phyloP scores from a whole-genome alignment of 2,888 invertebrate species.

The Alentia gelatinosa region DNA sequence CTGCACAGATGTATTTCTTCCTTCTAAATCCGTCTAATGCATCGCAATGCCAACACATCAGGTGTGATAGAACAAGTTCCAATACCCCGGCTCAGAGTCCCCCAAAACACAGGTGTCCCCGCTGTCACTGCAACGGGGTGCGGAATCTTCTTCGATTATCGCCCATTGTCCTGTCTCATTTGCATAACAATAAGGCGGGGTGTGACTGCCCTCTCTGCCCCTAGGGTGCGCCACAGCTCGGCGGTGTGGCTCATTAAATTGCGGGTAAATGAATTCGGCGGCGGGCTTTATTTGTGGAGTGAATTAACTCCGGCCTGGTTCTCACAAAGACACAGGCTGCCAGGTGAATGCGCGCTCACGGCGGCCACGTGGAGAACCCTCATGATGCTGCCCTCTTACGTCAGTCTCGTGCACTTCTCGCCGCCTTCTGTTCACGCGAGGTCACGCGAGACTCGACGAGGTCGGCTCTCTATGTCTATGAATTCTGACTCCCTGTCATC shows the following conservation, averaged over 20 bases:
- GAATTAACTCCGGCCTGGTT: neutral
- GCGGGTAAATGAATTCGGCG: neutral
- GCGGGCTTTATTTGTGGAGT: neutral
- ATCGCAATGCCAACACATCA: no score
- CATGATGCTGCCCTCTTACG: neutral
- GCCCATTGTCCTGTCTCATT: neutral
- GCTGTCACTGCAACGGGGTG: neutral
- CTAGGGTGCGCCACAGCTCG: neutral
- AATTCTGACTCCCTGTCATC: no score
- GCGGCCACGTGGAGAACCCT: neutral
- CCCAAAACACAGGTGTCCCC: slow-evolving; percentile 11
- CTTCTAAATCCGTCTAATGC: no score
- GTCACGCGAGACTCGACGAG: slow-evolving; percentile 4
- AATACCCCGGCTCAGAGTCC: neutral
- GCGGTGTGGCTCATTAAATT: neutral
- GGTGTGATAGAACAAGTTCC: no score
- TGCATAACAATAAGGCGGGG: neutral
- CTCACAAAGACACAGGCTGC: neutral
- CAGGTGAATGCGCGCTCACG: neutral
- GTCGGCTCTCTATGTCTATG: no score
- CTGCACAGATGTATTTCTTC: no score
- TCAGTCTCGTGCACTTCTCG: neutral
- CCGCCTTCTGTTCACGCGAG: slow-evolving; percentile 12
- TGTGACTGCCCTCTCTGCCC: neutral
- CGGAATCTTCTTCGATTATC: slow-evolving; percentile 26